Evolutionary conservation across 1,140 invertebrate genomes (phyloP).

Genomic region (Drosophila fuyamai): DNA sequence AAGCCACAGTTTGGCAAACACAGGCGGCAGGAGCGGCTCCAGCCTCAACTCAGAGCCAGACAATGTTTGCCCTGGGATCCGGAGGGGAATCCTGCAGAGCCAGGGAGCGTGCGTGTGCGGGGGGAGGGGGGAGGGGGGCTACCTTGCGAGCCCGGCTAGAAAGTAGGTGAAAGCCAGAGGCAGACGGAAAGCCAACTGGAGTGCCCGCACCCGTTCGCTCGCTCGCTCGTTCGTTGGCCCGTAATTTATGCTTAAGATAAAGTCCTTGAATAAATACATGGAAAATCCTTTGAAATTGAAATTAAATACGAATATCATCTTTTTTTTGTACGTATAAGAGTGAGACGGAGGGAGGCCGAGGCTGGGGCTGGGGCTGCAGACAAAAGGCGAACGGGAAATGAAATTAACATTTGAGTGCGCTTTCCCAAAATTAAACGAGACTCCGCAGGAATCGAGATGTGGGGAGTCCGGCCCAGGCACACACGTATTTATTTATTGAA

Average conservation of each 20-base stretch:
- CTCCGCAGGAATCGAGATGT: constrained; percentile 16
- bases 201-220: constrained; percentile 59
- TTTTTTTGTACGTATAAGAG: constrained; percentile 58
- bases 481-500: constrained; percentile 72
- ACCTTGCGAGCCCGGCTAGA: constrained; percentile 67
- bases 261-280: constrained; percentile 84
- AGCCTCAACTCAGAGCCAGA: constrained; percentile 45
- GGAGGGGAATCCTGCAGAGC: constrained; percentile 20
- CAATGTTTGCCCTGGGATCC: constrained; percentile 65
- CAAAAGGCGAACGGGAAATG: constrained; percentile 77
- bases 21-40: constrained; percentile 7
- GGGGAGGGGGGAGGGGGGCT: constrained; percentile 25
- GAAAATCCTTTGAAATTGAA: constrained; percentile 84
- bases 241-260: constrained; percentile 84
- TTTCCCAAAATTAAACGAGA: constrained; percentile 74
- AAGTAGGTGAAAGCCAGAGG: constrained; percentile 74
- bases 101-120: constrained; percentile 16
- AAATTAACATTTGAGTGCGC: constrained; percentile 82
- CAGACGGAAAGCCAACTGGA: constrained; percentile 60
- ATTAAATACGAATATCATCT: constrained; percentile 84
- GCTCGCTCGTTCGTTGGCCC: constrained; percentile 71
- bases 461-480: constrained; percentile 5
- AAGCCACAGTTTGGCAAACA: constrained; percentile 81
- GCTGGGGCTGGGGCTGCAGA: constrained; percentile 45
- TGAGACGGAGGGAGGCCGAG: constrained; percentile 20